Conservation (phyloP, 2,888 invertebrate species). For the Athalia cordata region DNA sequence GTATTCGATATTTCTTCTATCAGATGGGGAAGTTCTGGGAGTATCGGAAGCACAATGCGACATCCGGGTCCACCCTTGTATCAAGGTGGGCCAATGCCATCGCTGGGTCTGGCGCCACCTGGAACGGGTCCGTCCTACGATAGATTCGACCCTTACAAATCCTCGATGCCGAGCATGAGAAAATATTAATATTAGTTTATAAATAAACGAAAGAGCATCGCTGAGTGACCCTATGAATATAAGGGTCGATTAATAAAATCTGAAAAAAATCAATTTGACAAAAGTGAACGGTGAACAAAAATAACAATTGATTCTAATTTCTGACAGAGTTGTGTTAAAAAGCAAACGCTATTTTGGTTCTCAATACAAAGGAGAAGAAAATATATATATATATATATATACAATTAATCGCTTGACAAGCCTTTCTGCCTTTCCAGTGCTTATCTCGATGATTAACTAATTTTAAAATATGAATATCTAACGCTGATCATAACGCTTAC, state of each 20-base stretch:
- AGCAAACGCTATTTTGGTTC: no score
- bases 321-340: no score
- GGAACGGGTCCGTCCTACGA: constrained; percentile 68
- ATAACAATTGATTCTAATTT: no score
- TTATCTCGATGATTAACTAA: no score
- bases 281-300: not conserved
- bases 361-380: no score
- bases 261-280: not conserved
- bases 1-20: not conserved
- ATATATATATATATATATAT: no score
- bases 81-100: constrained; percentile 67
- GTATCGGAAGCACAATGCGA: constrained; percentile 67
- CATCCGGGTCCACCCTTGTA: constrained; percentile 70
- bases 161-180: constrained; percentile 69
- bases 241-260: not conserved
- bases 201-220: constrained; percentile 3
- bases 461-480: no score
- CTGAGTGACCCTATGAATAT: constrained; percentile 13
- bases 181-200: constrained; percentile 63
- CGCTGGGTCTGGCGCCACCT: constrained; percentile 68
- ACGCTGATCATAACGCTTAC: no score
- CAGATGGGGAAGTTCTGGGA: constrained; percentile 70
- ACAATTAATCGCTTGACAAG: no score
- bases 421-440: no score
- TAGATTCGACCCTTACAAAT: constrained; percentile 71